These are phyloP conservation scores for Hecatera dysodea DNA, from an alignment of 2,888 invertebrate species.

Conservation along the genomic window DNA sequence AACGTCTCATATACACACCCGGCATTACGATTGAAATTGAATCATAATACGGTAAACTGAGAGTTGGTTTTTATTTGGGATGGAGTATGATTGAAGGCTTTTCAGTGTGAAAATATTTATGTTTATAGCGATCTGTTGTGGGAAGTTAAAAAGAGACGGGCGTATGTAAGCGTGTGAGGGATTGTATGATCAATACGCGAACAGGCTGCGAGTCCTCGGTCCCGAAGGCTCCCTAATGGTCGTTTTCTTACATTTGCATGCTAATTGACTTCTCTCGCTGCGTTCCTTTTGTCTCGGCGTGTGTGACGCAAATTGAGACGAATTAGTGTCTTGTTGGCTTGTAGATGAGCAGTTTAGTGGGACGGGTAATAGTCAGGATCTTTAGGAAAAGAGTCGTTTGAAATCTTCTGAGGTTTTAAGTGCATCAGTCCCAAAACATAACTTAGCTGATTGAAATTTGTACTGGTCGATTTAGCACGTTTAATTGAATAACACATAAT, in stretches of 20 bases:
- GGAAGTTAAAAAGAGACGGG: constrained; percentile 90
- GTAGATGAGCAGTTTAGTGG: constrained; percentile 60
- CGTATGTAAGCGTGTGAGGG: constrained; percentile 89
- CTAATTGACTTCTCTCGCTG: constrained; percentile 85
- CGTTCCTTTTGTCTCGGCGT: constrained; percentile 81
- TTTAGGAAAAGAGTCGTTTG: constrained; percentile 1
- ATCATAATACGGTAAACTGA: constrained; percentile 13
- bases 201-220: constrained; percentile 75
- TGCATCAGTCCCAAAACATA: neutral
- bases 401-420: neutral
- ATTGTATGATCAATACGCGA: constrained; percentile 87
- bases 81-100: constrained; percentile 71
- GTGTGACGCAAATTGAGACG: constrained; percentile 83
- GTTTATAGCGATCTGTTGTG: constrained; percentile 90
- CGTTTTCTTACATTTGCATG: constrained; percentile 91
- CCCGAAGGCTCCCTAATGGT: constrained; percentile 82
- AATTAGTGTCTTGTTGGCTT: constrained; percentile 77
- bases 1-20: constrained; percentile 61
- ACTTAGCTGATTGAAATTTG: neutral
- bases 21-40: constrained; percentile 23
- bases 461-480: neutral
- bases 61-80: constrained; percentile 59
- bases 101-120: constrained; percentile 81
- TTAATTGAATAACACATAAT: neutral
- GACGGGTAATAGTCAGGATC: constrained; percentile 18